Evolutionary conservation across 2,113 vertebrate species (phyloP).

Genomic region (Epinephelus cyanopodus): DNA sequence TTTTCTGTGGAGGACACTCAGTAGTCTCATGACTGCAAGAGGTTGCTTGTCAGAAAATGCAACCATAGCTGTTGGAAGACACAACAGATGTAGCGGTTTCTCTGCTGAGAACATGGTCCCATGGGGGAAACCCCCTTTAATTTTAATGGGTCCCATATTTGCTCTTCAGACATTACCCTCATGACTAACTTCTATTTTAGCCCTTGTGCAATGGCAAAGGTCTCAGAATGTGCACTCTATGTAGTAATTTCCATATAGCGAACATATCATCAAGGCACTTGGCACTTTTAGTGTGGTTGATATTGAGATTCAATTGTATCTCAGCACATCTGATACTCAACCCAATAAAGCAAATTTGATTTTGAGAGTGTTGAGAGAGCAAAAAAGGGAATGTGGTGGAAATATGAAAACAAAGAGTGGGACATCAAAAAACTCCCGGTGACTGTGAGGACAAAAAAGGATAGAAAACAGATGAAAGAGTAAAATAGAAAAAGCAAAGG

Average conservation of each 20-base stretch:
- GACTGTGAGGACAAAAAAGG: slow-evolving; percentile 4
- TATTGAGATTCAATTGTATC: background rate
- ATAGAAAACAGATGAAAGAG: slow-evolving; percentile 4
- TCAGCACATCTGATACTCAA: background rate
- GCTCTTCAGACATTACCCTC: background rate
- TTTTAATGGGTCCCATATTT: background rate
- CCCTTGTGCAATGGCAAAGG: background rate
- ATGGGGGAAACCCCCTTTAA: background rate
- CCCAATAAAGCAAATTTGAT: slow-evolving; percentile 20
- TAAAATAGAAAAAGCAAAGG: slow-evolving; percentile 17
- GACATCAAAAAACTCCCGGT: background rate
- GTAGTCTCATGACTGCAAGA: background rate
- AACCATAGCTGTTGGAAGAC: background rate
- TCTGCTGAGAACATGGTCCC: background rate
- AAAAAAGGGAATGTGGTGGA: background rate
- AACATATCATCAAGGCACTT: background rate
- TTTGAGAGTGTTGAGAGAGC: background rate
- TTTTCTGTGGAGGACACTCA: background rate
- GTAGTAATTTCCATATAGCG: background rate
- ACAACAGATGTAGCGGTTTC: background rate
- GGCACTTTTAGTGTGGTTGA: background rate
- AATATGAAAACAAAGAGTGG: slow-evolving; percentile 9
- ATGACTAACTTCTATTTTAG: background rate
- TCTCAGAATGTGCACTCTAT: background rate
- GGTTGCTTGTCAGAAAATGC: background rate